These are phyloP conservation scores for Drosophila diplacantha DNA, from an alignment of 2,888 invertebrate species.

Conservation along the genomic window DNA sequence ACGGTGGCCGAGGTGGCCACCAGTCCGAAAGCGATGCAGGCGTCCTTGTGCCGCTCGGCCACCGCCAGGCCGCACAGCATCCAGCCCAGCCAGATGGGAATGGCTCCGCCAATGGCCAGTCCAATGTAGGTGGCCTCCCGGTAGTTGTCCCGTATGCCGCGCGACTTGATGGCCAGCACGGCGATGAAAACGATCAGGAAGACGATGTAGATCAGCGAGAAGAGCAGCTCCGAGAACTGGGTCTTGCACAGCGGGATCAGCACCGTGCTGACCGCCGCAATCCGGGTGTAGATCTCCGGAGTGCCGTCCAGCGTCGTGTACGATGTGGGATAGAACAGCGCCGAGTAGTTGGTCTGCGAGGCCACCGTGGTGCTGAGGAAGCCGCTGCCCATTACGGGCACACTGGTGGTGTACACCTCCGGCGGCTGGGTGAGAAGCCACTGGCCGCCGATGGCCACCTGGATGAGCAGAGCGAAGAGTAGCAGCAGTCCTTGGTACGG, in stretches of 20 bases:
- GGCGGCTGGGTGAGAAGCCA: slow-evolving; percentile 91
- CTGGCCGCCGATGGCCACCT: slow-evolving; percentile 90
- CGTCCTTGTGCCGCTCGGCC: slow-evolving; percentile 88
- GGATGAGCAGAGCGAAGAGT: slow-evolving; percentile 93
- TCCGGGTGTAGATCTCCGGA: slow-evolving; percentile 71
- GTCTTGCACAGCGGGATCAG: slow-evolving; percentile 81
- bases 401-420: slow-evolving; percentile 79
- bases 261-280: slow-evolving; percentile 74
- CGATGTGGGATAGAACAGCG: slow-evolving; percentile 66
- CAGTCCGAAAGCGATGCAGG: slow-evolving; percentile 93
- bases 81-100: slow-evolving; percentile 92
- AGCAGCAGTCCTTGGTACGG: slow-evolving; percentile 93
- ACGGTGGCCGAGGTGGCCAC: slow-evolving; percentile 90
- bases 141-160: slow-evolving; percentile 94
- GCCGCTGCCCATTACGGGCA: slow-evolving; percentile 72
- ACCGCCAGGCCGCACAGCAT: slow-evolving; percentile 89
- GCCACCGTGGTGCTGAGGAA: slow-evolving; percentile 67
- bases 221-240: slow-evolving; percentile 84
- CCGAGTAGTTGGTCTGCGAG: slow-evolving; percentile 66
- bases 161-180: slow-evolving; percentile 89
- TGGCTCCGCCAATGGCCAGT: slow-evolving; percentile 89
- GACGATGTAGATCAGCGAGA: slow-evolving; percentile 90
- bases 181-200: slow-evolving; percentile 91
- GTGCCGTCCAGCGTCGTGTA: slow-evolving; percentile 63
- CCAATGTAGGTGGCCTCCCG: slow-evolving; percentile 95